Percentiles rank a stretch among this genome's conserved stretches.
Conservation (phyloP, 2,888 invertebrate species). For the Dasysyrphus tricinctus region DNA sequence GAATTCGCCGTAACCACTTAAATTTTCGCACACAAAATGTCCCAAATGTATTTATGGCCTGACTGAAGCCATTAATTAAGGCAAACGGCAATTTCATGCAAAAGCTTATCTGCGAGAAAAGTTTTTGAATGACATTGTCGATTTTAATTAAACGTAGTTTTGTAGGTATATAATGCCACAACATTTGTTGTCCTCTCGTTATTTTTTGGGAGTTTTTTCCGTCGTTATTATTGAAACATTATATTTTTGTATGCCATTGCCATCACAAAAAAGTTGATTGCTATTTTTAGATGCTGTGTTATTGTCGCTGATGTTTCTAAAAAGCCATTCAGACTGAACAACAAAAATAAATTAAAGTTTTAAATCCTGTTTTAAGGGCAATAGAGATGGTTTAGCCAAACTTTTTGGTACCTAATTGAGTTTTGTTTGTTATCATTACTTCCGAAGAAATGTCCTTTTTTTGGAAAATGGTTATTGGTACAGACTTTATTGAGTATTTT, state of each 20-base stretch:
- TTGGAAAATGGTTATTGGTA: not conserved
- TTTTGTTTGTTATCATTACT: slow-evolving; percentile 18
- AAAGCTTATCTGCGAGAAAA: not conserved
- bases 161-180: not conserved
- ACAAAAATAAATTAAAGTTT: not conserved
- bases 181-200: not conserved
- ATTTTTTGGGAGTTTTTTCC: not conserved
- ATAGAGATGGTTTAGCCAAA: not conserved
- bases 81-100: not conserved
- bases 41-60: not conserved
- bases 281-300: slow-evolving; percentile 9
- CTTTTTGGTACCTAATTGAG: slow-evolving; percentile 9
- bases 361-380: not conserved
- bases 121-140: slow-evolving; percentile 5
- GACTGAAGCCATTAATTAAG: slow-evolving; percentile 6
- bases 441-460: not conserved
- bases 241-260: not conserved
- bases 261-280: slow-evolving; percentile 5
- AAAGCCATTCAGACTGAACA: slow-evolving; percentile 2
- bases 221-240: slow-evolving; percentile 8
- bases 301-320: not conserved
- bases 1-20: not conserved
- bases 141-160: slow-evolving; percentile 27
- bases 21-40: not conserved
- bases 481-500: slow-evolving; percentile 6